These are phyloP conservation scores for Protula sp. DNA, from an alignment of 2,888 invertebrate genomes.

Conservation along the genomic window DNA sequence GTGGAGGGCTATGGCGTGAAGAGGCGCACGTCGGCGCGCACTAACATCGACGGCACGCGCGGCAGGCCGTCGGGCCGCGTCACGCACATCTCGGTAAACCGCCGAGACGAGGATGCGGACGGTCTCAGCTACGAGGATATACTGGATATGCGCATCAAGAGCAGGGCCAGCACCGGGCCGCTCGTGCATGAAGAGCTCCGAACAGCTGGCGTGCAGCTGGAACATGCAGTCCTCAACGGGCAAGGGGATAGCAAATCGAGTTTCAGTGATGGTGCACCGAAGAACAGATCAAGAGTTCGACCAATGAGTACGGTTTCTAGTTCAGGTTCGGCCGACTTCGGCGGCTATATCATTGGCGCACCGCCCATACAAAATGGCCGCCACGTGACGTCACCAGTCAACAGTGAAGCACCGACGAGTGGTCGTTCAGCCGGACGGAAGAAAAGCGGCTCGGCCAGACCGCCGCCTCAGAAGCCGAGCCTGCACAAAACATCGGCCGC, in stretches of 20 bases:
- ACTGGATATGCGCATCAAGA: not conserved
- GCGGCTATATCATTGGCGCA: not conserved
- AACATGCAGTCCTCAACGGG: not conserved
- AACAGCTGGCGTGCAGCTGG: not conserved
- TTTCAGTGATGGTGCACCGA: no score
- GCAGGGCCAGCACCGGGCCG: not conserved
- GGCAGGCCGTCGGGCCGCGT: not conserved
- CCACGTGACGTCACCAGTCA: not conserved
- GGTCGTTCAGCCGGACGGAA: not conserved
- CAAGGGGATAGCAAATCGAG: not conserved
- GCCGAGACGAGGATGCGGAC: not conserved
- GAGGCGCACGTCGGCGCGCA: not conserved
- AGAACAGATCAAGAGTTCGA: no score
- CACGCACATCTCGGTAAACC: not conserved
- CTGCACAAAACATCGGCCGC: not conserved
- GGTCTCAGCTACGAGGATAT: not conserved
- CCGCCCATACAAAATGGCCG: no score
- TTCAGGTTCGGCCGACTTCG: not conserved
- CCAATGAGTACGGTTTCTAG: no score
- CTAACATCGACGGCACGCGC: not conserved
- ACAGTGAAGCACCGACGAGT: not conserved
- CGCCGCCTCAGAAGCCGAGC: not conserved
- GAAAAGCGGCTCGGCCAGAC: not conserved
- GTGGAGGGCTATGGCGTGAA: not conserved
- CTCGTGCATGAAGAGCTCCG: not conserved